These are phyloP conservation scores for Dendrolimus kikuchii DNA, from an alignment of 1,140 invertebrate species.

Conservation along the genomic window DNA sequence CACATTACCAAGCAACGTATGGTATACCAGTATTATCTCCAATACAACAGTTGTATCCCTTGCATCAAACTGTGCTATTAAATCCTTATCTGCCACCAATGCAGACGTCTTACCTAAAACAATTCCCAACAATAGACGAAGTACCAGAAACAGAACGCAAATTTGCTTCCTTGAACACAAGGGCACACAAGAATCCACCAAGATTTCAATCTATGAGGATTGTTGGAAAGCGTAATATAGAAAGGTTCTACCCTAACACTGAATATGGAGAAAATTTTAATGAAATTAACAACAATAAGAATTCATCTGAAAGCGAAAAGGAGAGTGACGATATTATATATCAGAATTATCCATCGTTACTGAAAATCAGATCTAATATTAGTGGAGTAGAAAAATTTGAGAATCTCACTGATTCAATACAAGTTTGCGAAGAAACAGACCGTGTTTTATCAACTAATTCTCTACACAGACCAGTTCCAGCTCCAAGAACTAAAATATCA, in stretches of 20 bases:
- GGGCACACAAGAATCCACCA: constrained; percentile 40
- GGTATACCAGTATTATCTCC: constrained; percentile 53
- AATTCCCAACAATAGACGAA: constrained; percentile 62
- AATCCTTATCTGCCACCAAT: constrained; percentile 57
- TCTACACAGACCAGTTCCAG: constrained; percentile 53
- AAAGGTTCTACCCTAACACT: constrained; percentile 66
- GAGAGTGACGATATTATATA: constrained; percentile 48
- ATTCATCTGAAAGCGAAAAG: constrained; percentile 34
- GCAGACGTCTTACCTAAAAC: constrained; percentile 53
- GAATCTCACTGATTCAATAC: constrained; percentile 69
- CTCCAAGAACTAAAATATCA: constrained; percentile 55
- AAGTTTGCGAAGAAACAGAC: constrained; percentile 53
- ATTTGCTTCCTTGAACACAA: constrained; percentile 57
- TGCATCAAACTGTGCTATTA: constrained; percentile 57
- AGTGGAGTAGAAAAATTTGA: constrained; percentile 60
- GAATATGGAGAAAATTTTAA: constrained; percentile 64
- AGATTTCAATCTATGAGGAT: constrained; percentile 66
- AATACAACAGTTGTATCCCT: constrained; percentile 57
- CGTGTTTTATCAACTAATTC: constrained; percentile 40
- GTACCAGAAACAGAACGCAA: constrained; percentile 39
- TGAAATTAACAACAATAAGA: constrained; percentile 64
- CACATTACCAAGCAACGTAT: constrained; percentile 32
- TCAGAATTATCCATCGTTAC: constrained; percentile 49
- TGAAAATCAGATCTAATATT: constrained; percentile 48
- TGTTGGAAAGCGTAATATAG: constrained; percentile 61